These are phyloP conservation scores for Moxostoma hubbsi DNA, from an alignment of 2,797 vertebrate genomes.

Conservation along the genomic window DNA sequence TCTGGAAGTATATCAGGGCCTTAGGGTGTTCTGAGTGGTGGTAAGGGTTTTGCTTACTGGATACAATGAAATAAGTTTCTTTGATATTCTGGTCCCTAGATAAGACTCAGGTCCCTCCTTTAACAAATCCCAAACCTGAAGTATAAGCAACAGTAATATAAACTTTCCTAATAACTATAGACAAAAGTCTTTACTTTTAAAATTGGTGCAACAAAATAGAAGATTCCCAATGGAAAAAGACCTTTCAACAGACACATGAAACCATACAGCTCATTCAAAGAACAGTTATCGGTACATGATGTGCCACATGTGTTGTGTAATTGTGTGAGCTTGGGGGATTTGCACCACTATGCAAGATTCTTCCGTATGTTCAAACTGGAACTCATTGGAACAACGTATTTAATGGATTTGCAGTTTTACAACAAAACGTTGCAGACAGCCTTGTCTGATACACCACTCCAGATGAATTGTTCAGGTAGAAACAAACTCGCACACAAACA, in stretches of 20 bases:
- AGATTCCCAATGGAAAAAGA: background rate
- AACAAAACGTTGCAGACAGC: constrained; percentile 42
- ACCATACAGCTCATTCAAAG: constrained; percentile 56
- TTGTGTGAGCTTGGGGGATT: constrained; percentile 59
- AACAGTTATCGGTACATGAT: constrained; percentile 49
- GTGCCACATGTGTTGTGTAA: constrained; percentile 63
- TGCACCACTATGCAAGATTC: constrained; percentile 65
- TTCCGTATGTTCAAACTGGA: constrained; percentile 65
- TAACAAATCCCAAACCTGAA: background rate
- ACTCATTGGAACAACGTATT: constrained; percentile 56
- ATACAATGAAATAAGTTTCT: too few species aligned
- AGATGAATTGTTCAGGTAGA: constrained; percentile 39
- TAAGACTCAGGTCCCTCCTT: too few species aligned
- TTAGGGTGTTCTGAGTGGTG: too few species aligned
- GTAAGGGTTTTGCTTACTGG: too few species aligned
- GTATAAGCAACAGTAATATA: background rate
- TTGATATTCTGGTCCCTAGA: too few species aligned
- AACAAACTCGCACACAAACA: constrained; percentile 35
- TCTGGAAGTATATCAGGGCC: too few species aligned
- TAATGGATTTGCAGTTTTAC: constrained; percentile 53
- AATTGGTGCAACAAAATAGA: too few species aligned
- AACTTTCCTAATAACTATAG: background rate
- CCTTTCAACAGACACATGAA: constrained; percentile 38
- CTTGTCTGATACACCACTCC: constrained; percentile 4
- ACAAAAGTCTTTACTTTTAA: background rate